phyloP scores from a whole-genome alignment of 2,113 vertebrate species.

The Halcyon senegalensis region DNA sequence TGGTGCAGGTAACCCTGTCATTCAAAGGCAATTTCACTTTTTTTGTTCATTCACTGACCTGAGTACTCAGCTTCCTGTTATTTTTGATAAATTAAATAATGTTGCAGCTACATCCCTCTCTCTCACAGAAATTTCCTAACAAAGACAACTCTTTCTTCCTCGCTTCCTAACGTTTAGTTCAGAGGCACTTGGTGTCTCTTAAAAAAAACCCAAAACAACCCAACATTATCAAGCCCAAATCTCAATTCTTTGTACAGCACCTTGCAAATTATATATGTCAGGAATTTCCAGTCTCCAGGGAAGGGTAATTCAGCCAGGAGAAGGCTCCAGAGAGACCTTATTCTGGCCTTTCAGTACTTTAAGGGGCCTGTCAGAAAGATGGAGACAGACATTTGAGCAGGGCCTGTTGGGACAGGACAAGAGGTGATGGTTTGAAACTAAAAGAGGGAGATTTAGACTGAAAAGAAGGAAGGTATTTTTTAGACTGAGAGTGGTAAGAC shows the following conservation, averaged over 20 bases:
- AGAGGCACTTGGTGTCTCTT: neutral
- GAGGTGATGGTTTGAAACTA: neutral
- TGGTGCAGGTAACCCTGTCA: neutral
- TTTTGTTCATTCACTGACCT: neutral
- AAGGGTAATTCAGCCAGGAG: neutral
- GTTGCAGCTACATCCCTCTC: neutral
- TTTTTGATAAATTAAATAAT: neutral
- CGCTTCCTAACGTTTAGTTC: neutral
- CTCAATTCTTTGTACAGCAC: neutral
- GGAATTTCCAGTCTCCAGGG: neutral
- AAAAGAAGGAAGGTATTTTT: neutral
- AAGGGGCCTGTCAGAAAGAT: neutral
- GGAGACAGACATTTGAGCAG: neutral
- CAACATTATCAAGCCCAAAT: neutral
- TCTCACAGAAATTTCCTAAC: neutral
- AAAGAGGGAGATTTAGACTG: neutral
- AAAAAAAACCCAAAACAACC: neutral
- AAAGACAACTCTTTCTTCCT: neutral
- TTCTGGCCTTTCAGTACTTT: neutral
- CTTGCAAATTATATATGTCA: neutral
- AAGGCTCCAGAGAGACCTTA: neutral
- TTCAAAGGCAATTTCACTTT: neutral
- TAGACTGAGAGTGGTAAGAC: neutral
- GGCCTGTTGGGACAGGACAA: neutral
- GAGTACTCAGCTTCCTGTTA: neutral